These are phyloP conservation scores for Argyrosomus japonicus DNA, from an alignment of 2,113 vertebrate genomes.

Conservation along the genomic window DNA sequence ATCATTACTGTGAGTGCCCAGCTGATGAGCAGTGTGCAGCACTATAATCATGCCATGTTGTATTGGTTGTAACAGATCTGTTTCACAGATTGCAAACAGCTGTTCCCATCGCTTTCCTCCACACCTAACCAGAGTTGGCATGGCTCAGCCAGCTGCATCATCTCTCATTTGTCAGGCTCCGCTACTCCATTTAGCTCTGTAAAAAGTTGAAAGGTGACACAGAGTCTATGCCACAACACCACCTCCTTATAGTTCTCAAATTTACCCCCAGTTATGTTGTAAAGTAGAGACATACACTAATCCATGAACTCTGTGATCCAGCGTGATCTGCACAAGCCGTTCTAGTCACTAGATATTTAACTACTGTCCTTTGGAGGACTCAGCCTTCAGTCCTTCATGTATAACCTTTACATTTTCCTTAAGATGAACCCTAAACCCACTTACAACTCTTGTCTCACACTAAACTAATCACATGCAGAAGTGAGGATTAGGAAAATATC, in stretches of 20 bases:
- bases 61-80: background rate
- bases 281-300: background rate
- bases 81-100: conserved; percentile 35
- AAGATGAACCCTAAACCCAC: conserved; percentile 3
- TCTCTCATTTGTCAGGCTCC: conserved; percentile 32
- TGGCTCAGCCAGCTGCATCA: conserved; percentile 23
- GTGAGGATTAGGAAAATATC: conserved; percentile 2
- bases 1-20: background rate
- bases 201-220: conserved; percentile 23
- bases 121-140: conserved; percentile 19
- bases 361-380: background rate
- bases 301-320: background rate
- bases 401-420: background rate
- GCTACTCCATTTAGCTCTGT: conserved; percentile 14
- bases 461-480: conserved; percentile 3
- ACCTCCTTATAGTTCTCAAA: conserved; percentile 1
- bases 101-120: conserved; percentile 23
- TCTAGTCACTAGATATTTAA: background rate
- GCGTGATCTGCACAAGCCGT: background rate
- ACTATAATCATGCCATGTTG: background rate
- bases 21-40: conserved; percentile 1
- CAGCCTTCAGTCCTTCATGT: background rate
- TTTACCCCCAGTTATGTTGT: background rate
- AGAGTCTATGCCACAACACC: background rate
- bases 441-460: background rate